phyloP scores from a whole-genome alignment of 2,888 invertebrate species.

The Camptogramma bilineatum region DNA sequence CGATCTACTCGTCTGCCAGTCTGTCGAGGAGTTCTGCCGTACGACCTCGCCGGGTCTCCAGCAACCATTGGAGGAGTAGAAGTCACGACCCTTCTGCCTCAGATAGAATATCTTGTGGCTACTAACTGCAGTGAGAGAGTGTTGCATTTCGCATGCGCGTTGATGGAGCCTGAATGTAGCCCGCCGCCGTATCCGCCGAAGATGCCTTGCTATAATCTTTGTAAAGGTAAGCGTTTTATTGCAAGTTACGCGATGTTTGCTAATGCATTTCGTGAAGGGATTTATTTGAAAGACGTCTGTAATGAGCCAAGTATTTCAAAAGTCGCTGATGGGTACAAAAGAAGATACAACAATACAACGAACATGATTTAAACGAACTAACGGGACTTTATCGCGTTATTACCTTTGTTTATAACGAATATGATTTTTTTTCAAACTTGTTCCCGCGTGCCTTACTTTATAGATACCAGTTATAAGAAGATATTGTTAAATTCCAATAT shows the following conservation, averaged over 20 bases:
- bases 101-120: slow-evolving; percentile 86
- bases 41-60: slow-evolving; percentile 86
- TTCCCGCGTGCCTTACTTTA: too few relatives aligned
- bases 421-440: too few relatives aligned
- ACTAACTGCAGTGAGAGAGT: slow-evolving; percentile 88
- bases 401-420: too few relatives aligned
- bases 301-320: not conserved
- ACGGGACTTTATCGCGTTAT: too few relatives aligned
- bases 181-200: slow-evolving; percentile 85
- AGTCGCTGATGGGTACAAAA: too few relatives aligned
- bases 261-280: slow-evolving; percentile 8
- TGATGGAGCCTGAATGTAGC: slow-evolving; percentile 88
- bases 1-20: slow-evolving; percentile 80
- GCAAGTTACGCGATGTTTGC: slow-evolving; percentile 4
- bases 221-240: slow-evolving; percentile 81
- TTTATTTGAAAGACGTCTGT: not conserved
- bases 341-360: too few relatives aligned
- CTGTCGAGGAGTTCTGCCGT: slow-evolving; percentile 88
- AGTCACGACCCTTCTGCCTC: slow-evolving; percentile 75
- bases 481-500: too few relatives aligned
- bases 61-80: slow-evolving; percentile 69
- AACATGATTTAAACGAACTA: too few relatives aligned
- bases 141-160: slow-evolving; percentile 86
- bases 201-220: slow-evolving; percentile 87
- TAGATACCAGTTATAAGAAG: too few relatives aligned